phyloP scores from a whole-genome alignment of 37 sponge, comb jelly and placozoan genomes.

The Bolinopsis microptera region DNA sequence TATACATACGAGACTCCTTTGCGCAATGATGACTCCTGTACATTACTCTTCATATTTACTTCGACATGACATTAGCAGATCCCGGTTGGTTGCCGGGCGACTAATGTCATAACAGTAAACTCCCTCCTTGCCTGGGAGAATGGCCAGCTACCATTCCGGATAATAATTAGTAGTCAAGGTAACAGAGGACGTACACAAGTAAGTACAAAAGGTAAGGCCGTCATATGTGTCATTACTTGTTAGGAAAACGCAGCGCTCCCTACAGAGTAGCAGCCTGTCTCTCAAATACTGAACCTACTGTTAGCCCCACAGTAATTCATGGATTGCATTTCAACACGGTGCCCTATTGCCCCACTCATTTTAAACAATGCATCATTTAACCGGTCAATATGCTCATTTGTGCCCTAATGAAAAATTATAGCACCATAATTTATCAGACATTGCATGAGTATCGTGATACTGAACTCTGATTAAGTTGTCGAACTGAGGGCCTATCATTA shows the following conservation, averaged over 20 bases:
- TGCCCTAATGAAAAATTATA: not conserved
- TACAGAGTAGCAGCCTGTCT: not conserved
- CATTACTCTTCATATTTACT: not conserved
- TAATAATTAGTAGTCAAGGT: slow-evolving; percentile 36
- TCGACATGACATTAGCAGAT: not conserved
- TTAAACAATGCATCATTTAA: not conserved
- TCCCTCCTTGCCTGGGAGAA: not conserved
- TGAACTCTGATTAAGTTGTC: too few species aligned
- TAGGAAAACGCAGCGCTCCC: not conserved
- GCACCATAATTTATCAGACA: too few species aligned
- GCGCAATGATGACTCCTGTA: not conserved
- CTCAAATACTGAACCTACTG: not conserved
- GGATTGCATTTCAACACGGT: not conserved
- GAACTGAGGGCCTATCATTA: too few species aligned
- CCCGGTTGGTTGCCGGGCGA: not conserved
- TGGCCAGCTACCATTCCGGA: not conserved
- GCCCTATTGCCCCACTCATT: not conserved
- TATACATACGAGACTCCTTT: not conserved
- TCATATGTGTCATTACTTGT: not conserved
- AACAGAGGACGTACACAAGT: slow-evolving; percentile 14
- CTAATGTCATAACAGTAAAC: not conserved
- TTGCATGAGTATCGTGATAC: too few species aligned
- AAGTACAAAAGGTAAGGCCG: slow-evolving; percentile 5
- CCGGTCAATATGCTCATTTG: not conserved
- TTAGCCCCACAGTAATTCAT: not conserved